Evolutionary conservation across 1,140 invertebrate species (phyloP), one percentile per base, ranked within the genome.

Genomic region (Zaprionus camerounensis): DNA sequence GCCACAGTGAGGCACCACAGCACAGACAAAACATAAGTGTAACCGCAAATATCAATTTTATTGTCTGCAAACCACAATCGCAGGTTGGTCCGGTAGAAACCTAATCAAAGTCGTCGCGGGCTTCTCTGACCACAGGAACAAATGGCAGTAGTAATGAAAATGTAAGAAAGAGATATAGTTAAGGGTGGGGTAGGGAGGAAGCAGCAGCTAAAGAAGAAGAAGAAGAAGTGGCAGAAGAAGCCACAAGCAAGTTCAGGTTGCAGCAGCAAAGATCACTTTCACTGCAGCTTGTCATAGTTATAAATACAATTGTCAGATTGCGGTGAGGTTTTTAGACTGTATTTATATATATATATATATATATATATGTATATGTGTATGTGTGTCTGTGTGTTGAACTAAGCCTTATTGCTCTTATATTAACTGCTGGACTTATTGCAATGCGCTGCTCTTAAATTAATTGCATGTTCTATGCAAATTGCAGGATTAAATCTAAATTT

Each of bases 1-100:
- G 31, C 28, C 31, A 34, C 31, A 34, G 9, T 31, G 28, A 31
- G 28, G 28, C 41, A 71, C 82, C 82, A 75, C 82, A 81, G 61
- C 15, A 56, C 71, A 36, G 34, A 68, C 55, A 69, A 41, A 41
- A 12, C 28, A 73, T 24, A 13, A 51, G 46, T 51, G 46, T 12
- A 71, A 75, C 85, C 85, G 73, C 85, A 90, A 90, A 90, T 90
- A 90, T 90, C 79, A 90, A 90, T 90, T 90, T 90, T 74, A 90
- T 85, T 85, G 76, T 81, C 78, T 71, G 71, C 63, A 69, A 76
- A 78, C 66, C 71, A 65, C 77, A 74, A 70, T n/a, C 41, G 63
- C 78, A 66, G 56, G 20, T 46, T 17, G n/a, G 41, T 51, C 49
- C 59, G 44, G 53, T 49, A 70, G 76, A 82, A 71, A 77, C 73